Evolutionary conservation across 2,113 vertebrate species (phyloP), one percentile per base, ranked within the genome.

Genomic region (Brevimyrus niger): DNA sequence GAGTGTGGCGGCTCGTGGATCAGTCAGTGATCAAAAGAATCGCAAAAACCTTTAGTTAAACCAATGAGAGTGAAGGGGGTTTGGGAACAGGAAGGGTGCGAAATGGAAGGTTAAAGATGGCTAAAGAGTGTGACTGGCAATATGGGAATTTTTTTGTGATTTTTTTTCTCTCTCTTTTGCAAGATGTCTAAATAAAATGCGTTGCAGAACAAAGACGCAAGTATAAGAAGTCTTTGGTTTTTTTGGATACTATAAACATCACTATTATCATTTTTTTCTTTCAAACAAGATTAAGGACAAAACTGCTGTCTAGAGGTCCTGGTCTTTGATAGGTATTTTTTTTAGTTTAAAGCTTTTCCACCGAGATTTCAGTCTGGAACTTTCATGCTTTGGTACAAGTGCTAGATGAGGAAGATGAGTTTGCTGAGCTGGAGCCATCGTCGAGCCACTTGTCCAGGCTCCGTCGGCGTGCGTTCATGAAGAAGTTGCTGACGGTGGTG

Each of bases 381-480:
- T 95, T 97, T 99, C 97, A 99, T 95, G 97, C 98, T 99, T 99
- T 99, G 98, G 97, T 99, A 97, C 98, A 99, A 96, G 97, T 95
- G 94, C 97, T 97, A 94, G 97, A 96, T 93, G 97, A 97, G 92
- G 96, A 97, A 92, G 96, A 97, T 91, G 97, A 97, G 93, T 96
- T 97, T 95, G 94, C 94, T 89, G 97, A 95, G 95, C 95, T 97
- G 93, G 97, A 96, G 94, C 97, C 97, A 85, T 99, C 98, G 87
- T 99, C 98, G 94, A 98, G 97, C 98, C 98, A 99, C 93, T 99
- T 99, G 94, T 99, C 98, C 92, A 99, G 96, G 95, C 98, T 99
- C 94, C 98, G 96, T 93, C 98, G 96, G 73, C 98, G 96, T 8
- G 98, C 98, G 38, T 99, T 99, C 98, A 99, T 99, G 95, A 99